Evolutionary conservation across 2,113 vertebrate genomes (phyloP), one percentile per base, ranked within the genome.

Genomic region (Paradoxurus hermaphroditus): DNA sequence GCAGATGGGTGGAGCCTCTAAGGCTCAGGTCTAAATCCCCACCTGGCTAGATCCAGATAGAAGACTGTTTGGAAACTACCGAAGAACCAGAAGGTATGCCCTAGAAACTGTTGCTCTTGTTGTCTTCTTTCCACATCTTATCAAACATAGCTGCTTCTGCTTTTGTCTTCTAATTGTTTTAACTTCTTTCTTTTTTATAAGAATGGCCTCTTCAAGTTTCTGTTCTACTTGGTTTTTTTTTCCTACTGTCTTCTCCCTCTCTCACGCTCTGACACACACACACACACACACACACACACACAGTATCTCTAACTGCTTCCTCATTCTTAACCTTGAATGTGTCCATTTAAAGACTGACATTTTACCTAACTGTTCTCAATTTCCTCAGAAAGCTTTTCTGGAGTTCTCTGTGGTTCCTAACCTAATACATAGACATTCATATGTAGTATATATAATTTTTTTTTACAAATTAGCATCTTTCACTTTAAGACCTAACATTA

Each of bases 1-100:
- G 56, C 34, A 0, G 49, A 7, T n/a, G 96, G 96, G 96, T 11
- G 93, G 97, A 96, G 97, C 86, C 79, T 93, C 53, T 15, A 25
- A 85, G 31, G 72, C 86, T 49, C 67, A 25, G 56, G n/a, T 92
- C 78, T 91, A 3, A 68, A 56, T 90, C 87, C 19, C 39, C 36
- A 59, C 21, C 68, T 56, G 62, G 23, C 67, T 34, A 3, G 34
- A 93, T 49, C 51, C 77, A 59, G 62, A 56, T n/a, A 9, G 41
- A 92, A 65, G 87, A 46, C 56, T 41, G 21, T 21, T 56, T 59
- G 92, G 73, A 41, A 79, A 59, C 46, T 8, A 51, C 72, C n/a
- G 11, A 4, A 56, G 62, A 53, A 65, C 18, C 19, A 16, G 10
- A n/a, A 97, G 96, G 95, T 96, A 95, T 44, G 93, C 49, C 77